These are phyloP conservation scores for Coendou prehensilis DNA, from an alignment of 2,797 vertebrate genomes.

Conservation along the genomic window DNA sequence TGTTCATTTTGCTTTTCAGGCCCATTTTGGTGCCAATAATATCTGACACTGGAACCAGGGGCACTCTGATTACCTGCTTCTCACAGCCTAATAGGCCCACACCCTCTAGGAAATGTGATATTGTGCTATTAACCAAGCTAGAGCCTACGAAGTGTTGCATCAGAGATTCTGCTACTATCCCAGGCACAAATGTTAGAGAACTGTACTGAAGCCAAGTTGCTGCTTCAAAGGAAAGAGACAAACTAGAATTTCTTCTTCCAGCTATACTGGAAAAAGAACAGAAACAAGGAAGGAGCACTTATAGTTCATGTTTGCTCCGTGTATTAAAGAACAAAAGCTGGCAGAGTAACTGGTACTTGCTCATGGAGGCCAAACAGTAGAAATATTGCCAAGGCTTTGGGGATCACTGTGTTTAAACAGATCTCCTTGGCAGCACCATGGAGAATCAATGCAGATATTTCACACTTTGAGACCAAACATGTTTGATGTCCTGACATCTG, in stretches of 20 bases:
- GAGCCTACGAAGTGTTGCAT: background rate
- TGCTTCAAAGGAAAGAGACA: background rate
- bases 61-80: background rate
- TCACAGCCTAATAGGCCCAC: background rate
- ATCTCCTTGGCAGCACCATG: background rate
- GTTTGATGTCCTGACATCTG: background rate
- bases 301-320: background rate
- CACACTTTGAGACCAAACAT: background rate
- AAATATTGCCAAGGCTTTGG: background rate
- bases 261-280: background rate
- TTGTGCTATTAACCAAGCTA: background rate
- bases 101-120: background rate
- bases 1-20: background rate
- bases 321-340: slow-evolving; percentile 25
- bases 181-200: background rate
- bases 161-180: background rate
- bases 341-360: background rate
- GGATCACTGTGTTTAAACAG: background rate
- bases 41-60: background rate
- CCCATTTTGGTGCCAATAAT: background rate
- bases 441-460: background rate
- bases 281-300: background rate
- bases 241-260: slow-evolving; percentile 16
- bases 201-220: background rate
- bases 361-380: background rate